Evolutionary conservation across 2,888 invertebrate genomes (phyloP), one percentile per base, ranked within the genome.

Genomic region (Caenorhabditis macrosperma): DNA sequence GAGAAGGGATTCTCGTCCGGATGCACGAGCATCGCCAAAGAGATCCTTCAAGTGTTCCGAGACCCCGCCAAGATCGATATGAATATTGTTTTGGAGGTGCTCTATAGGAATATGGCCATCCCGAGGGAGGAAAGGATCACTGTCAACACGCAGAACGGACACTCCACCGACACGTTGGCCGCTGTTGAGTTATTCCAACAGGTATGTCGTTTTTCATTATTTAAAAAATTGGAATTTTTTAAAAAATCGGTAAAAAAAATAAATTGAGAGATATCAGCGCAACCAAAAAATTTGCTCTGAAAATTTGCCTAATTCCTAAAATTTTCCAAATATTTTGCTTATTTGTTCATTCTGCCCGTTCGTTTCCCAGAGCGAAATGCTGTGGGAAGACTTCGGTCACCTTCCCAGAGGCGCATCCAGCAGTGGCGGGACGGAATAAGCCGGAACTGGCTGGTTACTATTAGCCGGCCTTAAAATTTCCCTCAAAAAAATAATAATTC

Each of bases 141-240:
- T 0, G 61, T 55, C 17, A 57, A 55, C 44, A 44, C 35, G 1
- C 76, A 64, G 24, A 26, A 38, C 54, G 52, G 33, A 7, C 41
- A 63, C 15, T 71, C 71, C 52, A 5, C 35, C 12, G 82, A 84
- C 5, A 79, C 80, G 10, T 10, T 81, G 5, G 74, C 81, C 12
- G 88, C 86, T 0, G 82, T 89, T 3, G 72, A 84, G 33, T 72
- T 89, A 2, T 89, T 89, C 71, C 88, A 89, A 59, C 87, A 89
- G 87, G 88, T 85, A 9, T 22, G 66, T 24, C 9, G n/a, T 33
- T 30, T 20, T 33, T 33, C 22, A 55, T 55, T 50, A 12, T 46
- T n/a, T 50, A 24, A n/a, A 24, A 28, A 26, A 48, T 22, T 20
- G 22, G 20, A n/a, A 44, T 17, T 4, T 9, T 6, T 4, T 33